A percentile compares a stretch with the other conserved stretches of the same genome.
Evolutionary conservation across 2,888 invertebrate genomes (phyloP).

Genomic region (Diplolepis rosae): DNA sequence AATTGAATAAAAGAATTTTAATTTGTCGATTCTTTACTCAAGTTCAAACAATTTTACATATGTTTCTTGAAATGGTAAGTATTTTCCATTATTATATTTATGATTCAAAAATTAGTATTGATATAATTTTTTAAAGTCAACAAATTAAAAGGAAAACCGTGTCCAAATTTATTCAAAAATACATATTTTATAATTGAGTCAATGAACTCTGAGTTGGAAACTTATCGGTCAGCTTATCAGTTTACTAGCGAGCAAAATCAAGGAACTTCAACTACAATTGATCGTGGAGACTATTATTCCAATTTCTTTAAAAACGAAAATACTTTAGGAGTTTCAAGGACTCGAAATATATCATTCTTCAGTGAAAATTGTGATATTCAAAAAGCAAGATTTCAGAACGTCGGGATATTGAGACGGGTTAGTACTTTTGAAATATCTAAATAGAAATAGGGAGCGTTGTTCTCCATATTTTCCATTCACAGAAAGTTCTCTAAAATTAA

Average conservation of each 20-base stretch:
- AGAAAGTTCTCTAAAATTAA: background rate
- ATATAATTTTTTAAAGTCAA: background rate
- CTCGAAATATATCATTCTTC: background rate
- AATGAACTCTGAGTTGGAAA: background rate
- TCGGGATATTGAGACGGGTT: slow-evolving; percentile 49
- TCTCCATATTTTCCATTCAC: background rate
- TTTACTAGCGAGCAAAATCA: background rate
- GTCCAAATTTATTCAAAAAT: background rate
- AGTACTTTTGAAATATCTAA: slow-evolving; percentile 20
- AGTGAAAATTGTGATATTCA: background rate
- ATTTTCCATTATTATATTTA: background rate
- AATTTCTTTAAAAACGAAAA: slow-evolving; percentile 27
- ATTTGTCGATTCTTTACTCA: background rate
- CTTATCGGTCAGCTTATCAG: slow-evolving; percentile 20
- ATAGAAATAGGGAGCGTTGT: background rate
- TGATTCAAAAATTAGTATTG: background rate
- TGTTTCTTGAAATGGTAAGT: background rate
- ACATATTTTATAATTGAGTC: background rate
- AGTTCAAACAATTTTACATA: background rate
- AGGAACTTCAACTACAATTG: background rate
- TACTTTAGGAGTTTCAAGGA: background rate
- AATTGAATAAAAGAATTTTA: background rate
- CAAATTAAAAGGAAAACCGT: background rate
- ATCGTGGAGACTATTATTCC: background rate
- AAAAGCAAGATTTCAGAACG: slow-evolving; percentile 50